Conservation (phyloP, 1,140 invertebrate species). For the Cyphomyrmex costatus region DNA sequence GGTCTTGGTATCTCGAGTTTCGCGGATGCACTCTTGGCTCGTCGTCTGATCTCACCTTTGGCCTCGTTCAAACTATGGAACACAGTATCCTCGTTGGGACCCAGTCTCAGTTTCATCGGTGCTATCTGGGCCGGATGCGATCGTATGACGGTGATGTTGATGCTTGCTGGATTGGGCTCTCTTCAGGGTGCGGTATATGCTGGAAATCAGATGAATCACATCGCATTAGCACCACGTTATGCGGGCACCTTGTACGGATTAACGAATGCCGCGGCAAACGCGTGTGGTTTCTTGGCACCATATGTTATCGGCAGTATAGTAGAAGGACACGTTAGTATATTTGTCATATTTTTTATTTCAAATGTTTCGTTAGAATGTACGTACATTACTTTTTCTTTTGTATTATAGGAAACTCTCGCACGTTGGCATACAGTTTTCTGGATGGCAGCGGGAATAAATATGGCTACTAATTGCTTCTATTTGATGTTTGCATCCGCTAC, state of each 20-base stretch:
- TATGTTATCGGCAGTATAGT: slow-evolving; percentile 92
- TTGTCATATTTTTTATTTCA: background rate
- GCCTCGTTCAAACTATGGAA: slow-evolving; percentile 93
- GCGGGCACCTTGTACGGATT: slow-evolving; percentile 96
- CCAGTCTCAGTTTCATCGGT: slow-evolving; percentile 91
- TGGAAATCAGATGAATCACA: slow-evolving; percentile 95
- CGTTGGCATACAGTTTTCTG: slow-evolving; percentile 96
- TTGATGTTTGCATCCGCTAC: slow-evolving; percentile 93
- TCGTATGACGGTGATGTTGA: slow-evolving; percentile 89
- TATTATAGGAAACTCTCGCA: slow-evolving; percentile 92
- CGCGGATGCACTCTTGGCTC: slow-evolving; percentile 90
- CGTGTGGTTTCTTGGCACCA: slow-evolving; percentile 95
- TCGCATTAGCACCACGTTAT: slow-evolving; percentile 94
- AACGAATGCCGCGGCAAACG: slow-evolving; percentile 95
- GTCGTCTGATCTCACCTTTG: slow-evolving; percentile 88
- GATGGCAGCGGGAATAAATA: slow-evolving; percentile 93
- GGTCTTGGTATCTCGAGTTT: slow-evolving; percentile 91
- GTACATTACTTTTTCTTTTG: background rate
- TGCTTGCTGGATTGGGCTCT: slow-evolving; percentile 91
- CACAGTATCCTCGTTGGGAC: slow-evolving; percentile 90
- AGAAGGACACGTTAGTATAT: slow-evolving; percentile 88
- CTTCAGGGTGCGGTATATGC: slow-evolving; percentile 92
- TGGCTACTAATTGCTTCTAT: slow-evolving; percentile 93
- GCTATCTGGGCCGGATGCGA: slow-evolving; percentile 93
- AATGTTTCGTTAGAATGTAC: background rate